These are phyloP conservation scores for Calonectris borealis DNA, from an alignment of 2,113 vertebrate genomes.

Conservation along the genomic window DNA sequence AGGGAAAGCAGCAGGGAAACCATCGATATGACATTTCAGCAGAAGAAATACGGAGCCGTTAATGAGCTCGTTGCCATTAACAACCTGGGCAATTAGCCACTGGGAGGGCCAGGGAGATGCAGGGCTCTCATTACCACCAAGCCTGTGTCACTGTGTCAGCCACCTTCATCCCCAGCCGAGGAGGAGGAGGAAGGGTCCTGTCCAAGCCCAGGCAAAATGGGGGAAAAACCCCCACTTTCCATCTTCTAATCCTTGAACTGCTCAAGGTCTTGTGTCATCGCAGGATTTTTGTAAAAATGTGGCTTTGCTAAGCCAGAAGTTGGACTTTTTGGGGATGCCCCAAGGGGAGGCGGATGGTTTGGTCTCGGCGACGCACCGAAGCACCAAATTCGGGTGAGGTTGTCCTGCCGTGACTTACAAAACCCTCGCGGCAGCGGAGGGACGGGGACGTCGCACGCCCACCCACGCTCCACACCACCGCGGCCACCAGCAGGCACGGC, in stretches of 20 bases:
- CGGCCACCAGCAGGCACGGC: not conserved
- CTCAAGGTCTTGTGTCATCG: not conserved
- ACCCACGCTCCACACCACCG: not conserved
- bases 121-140: not conserved
- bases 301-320: not conserved
- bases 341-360: not conserved
- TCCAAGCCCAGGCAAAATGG: not conserved
- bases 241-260: not conserved
- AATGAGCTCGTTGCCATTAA: not conserved
- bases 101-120: fast-evolving
- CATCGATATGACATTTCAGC: not conserved
- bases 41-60: not conserved
- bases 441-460: not conserved
- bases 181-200: not conserved
- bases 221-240: not conserved
- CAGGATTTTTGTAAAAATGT: not conserved
- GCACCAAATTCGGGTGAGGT: not conserved
- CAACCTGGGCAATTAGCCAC: not conserved
- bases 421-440: fast-evolving
- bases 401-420: not conserved
- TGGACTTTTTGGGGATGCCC: not conserved
- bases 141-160: not conserved
- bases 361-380: fast-evolving
- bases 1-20: not conserved
- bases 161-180: not conserved